Evolutionary conservation across 2,113 vertebrate species (phyloP), one percentile per base, ranked within the genome.

Genomic region (Rynchops niger): DNA sequence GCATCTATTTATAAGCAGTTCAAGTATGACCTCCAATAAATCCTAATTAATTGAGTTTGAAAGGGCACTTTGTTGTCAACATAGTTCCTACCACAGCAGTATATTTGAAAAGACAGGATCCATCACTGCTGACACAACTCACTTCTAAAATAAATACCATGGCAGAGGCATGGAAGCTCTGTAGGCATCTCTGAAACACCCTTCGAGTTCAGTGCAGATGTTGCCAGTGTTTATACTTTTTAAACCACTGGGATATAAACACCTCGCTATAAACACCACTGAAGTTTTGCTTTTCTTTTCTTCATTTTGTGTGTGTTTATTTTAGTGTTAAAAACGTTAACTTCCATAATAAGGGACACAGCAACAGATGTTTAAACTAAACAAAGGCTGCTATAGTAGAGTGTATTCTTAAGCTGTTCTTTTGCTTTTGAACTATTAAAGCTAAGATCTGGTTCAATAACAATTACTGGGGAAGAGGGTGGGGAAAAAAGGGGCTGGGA

Each of bases 251-350:
- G 81, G 92, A 88, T 94, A 86, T 97, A 97, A 98, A 98, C 97
- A 96, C 74, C 88, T 87, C 95, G 18, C 97, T 96, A 94, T 85
- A 93, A 97, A 97, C 96, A 94, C 81, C 93, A 93, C 96, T 88
- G 88, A 43, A 85, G 80, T 86, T 96, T 88, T 97, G 92, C 96
- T 96, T 96, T 77, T 42, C 86, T 94, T 97, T 94, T 97, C 97
- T 96, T 97, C 91, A 62, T 96, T 98, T 97, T 96, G 86, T 88
- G 77, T 82, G 77, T 96, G 95, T 97, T 98, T 98, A 97, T 96
- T 97, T 96, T 97, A 96, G 93, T 95, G 97, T 95, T 97, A 98
- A 97, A 96, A 97, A 98, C 56, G 79, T 97, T 97, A 97, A 97
- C 96, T 96, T 97, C 95, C 89, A 94, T 96, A 98, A 95, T 81